Evolutionary conservation across 2,888 invertebrate genomes (phyloP), one percentile per base, ranked within the genome.

Genomic region (Sipha maydis): DNA sequence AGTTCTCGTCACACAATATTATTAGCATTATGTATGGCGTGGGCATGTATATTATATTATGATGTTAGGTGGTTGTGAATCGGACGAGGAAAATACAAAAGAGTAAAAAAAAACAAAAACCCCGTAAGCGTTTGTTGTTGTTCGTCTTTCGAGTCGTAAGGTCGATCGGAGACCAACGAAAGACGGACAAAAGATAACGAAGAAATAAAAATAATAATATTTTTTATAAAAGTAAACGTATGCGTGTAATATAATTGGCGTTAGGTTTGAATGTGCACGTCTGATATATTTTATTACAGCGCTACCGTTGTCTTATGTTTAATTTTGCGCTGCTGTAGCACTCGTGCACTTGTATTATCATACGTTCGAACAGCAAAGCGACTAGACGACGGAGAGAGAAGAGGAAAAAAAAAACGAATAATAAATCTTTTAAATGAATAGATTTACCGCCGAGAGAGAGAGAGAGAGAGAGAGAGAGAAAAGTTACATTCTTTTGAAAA

Each of bases 111-210:
- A 21, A 19, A 54, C 1, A 61, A 61, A 61, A 61, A 0, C 61
- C 61, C 69, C 69, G 69, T 69, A 69, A 69, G 69, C 69, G 69
- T 69, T 69, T 69, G 28, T 69, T 69, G 69, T 69, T 69, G 69
- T 69, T 69, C 69, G n/a, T 69, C 69, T n/a, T 69, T 28, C 69
- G 61, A 28, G 69, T 25, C 14, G n/a, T 69, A 11, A 69, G 69
- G 69, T 69, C n/a, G 28, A 28, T 28, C 25, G 28, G 28, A 69
- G 25, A n/a, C n/a, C 11, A 3, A 8, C 11, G 25, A 69, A 9
- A 28, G 5, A 28, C 69, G 69, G 69, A 69, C 69, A 69, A 69
- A 69, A 69, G 69, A 69, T n/a, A n/a, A 69, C 11, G 28, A 69
- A 9, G 11, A 69, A 28, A 69, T 25, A 1, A 28, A 34, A 34